phyloP scores from a whole-genome alignment of 2,797 vertebrate species.

The Danio kyathit region DNA sequence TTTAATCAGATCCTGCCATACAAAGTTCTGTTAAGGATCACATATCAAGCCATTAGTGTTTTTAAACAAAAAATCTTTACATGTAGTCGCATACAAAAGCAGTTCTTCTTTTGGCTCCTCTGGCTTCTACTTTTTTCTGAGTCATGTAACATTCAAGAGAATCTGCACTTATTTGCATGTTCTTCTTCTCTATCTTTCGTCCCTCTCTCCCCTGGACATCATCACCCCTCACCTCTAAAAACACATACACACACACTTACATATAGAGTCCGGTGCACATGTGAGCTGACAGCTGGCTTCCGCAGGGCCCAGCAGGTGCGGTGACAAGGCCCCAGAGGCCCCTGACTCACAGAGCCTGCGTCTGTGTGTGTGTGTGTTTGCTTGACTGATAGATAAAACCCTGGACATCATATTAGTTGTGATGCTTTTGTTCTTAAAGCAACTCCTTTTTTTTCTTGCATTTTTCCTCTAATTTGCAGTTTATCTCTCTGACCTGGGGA shows the following conservation, averaged over 20 bases:
- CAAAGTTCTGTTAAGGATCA: too few species aligned
- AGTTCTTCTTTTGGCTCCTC: too few species aligned
- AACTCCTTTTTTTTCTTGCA: constrained; percentile 69
- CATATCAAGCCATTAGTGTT: too few species aligned
- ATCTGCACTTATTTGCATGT: constrained; percentile 64
- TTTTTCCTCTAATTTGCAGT: not conserved
- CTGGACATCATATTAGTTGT: constrained; percentile 73
- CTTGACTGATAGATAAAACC: constrained; percentile 77
- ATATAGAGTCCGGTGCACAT: constrained; percentile 67
- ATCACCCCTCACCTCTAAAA: constrained; percentile 38
- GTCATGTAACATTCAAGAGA: constrained; percentile 44
- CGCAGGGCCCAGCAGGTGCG: constrained; percentile 82
- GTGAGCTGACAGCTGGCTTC: constrained; percentile 84
- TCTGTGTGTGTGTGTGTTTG: constrained; percentile 70
- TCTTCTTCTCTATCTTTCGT: constrained; percentile 20
- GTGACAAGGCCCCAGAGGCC: constrained; percentile 75
- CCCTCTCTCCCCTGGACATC: constrained; percentile 41
- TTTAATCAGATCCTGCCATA: too few species aligned
- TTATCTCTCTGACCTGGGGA: not conserved
- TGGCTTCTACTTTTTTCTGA: not conserved
- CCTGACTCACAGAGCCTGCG: constrained; percentile 78
- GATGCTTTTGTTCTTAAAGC: constrained; percentile 77
- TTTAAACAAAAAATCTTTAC: too few species aligned
- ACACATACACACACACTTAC: constrained; percentile 65
- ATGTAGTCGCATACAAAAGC: too few species aligned